Conservation (phyloP, 2,888 invertebrate genomes). For the Agrotis segetum region DNA sequence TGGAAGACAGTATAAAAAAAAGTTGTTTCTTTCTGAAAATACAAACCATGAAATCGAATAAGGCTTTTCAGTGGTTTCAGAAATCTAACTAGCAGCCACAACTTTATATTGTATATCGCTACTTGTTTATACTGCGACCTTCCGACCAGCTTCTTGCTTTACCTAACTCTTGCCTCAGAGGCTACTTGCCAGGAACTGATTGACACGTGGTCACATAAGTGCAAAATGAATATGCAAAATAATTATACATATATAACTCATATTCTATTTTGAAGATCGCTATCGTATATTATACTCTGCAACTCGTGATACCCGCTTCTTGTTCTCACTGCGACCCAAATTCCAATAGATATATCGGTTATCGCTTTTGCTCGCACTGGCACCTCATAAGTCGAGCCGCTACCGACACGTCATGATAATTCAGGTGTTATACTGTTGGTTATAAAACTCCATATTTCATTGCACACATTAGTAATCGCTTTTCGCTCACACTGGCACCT, state of each 20-base stretch:
- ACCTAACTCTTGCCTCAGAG: too few relatives aligned
- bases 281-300: too few relatives aligned
- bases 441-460: not conserved
- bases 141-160: too few relatives aligned
- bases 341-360: not conserved
- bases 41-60: too few relatives aligned
- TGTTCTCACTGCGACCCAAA: slow-evolving; percentile 9
- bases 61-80: too few relatives aligned
- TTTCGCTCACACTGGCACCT: not conserved
- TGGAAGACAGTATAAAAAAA: not conserved
- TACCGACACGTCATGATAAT: slow-evolving; percentile 77
- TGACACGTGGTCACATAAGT: too few relatives aligned
- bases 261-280: too few relatives aligned
- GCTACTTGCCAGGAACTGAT: too few relatives aligned
- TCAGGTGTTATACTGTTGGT: slow-evolving; percentile 74
- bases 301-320: not conserved
- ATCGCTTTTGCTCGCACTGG: slow-evolving; percentile 38
- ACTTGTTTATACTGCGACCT: not conserved
- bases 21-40: not conserved
- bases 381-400: slow-evolving; percentile 67
- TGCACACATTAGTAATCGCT: not conserved
- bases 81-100: too few relatives aligned
- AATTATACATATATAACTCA: too few relatives aligned
- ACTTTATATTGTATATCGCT: not conserved
- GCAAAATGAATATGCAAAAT: too few relatives aligned